Evolutionary conservation across 2,888 invertebrate species (phyloP).

Genomic region (Rhynchonema sp.): DNA sequence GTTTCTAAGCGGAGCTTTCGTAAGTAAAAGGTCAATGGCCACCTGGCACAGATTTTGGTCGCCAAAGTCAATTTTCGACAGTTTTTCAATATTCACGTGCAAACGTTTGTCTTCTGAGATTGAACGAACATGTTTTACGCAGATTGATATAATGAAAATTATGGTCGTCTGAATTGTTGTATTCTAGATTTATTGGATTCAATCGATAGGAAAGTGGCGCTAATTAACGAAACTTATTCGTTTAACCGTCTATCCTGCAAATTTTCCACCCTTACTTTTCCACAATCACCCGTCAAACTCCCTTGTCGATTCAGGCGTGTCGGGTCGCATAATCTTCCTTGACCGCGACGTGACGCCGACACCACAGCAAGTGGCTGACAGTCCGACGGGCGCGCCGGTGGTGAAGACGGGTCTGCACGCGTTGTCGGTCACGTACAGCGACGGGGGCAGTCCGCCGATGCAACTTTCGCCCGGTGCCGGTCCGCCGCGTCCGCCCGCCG

Average conservation of each 20-base stretch:
- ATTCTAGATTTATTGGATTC: no score
- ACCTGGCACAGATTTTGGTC: background rate
- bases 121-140: no score
- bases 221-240: background rate
- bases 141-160: no score
- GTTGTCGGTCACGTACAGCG: background rate
- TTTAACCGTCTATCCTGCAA: background rate
- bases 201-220: conserved; percentile 1
- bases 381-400: background rate
- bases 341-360: background rate
- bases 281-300: background rate
- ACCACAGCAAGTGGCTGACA: background rate
- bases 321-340: background rate
- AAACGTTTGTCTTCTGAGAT: no score
- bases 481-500: background rate
- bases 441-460: background rate
- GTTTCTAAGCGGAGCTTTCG: no score
- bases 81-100: no score
- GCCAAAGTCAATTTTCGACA: background rate
- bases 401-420: background rate
- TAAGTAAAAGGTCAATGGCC: no score
- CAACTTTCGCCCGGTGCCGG: conserved; percentile 1
- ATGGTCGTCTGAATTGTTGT: no score
- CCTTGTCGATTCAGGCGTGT: background rate
- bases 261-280: background rate